Evolutionary conservation across 2,113 vertebrate genomes (phyloP).

Genomic region (Hippocampus guttulatus): DNA sequence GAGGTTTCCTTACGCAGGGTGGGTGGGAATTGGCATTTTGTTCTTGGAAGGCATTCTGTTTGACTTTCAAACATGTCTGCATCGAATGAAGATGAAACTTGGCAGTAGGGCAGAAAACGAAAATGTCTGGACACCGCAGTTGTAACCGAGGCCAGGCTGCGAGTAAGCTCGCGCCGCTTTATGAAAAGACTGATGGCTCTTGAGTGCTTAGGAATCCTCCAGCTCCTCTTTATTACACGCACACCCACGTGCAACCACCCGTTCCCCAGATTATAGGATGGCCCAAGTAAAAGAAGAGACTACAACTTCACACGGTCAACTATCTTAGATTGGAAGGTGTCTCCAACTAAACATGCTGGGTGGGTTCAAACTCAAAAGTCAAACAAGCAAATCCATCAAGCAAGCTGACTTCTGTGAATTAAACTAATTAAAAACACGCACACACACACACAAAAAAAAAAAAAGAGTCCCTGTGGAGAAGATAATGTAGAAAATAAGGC

Average conservation of each 20-base stretch:
- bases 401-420: background rate
- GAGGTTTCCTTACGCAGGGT: background rate
- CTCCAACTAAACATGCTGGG: constrained; percentile 8
- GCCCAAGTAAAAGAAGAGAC: constrained; percentile 27
- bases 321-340: constrained; percentile 19
- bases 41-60: background rate
- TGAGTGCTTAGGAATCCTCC: constrained; percentile 54
- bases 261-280: constrained; percentile 41
- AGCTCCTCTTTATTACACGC: constrained; percentile 17
- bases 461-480: background rate
- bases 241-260: constrained; percentile 10
- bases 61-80: background rate
- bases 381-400: background rate
- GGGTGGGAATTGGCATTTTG: background rate
- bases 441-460: no score
- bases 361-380: background rate
- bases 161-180: constrained; percentile 61
- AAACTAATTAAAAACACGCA: background rate
- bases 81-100: constrained; percentile 7
- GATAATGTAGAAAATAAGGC: no score
- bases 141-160: constrained; percentile 61
- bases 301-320: constrained; percentile 10
- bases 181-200: constrained; percentile 66
- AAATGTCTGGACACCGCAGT: constrained; percentile 51
- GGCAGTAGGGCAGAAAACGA: constrained; percentile 14